Evolutionary conservation across 2,888 invertebrate species (phyloP).

Genomic region (Allacma fusca): DNA sequence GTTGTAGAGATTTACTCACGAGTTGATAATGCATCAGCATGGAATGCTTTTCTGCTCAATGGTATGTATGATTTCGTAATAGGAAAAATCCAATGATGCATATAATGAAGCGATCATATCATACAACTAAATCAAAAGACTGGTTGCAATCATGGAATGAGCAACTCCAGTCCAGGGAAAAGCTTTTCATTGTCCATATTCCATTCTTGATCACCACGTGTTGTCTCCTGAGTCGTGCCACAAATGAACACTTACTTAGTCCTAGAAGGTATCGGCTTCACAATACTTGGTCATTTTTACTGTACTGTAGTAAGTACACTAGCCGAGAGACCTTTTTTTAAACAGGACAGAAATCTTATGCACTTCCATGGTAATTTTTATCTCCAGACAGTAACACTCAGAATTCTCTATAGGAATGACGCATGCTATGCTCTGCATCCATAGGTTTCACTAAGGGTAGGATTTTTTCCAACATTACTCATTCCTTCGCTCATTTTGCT

Average conservation of each 20-base stretch:
- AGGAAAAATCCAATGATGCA: not conserved
- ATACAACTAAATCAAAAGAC: constrained; percentile 16
- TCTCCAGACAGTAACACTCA: too few species aligned
- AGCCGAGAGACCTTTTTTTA: too few species aligned
- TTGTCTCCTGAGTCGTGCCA: constrained; percentile 39
- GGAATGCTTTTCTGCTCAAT: not conserved
- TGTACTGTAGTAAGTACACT: too few species aligned
- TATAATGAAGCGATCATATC: constrained; percentile 16
- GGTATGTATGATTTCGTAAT: not conserved
- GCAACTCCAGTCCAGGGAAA: constrained; percentile 22
- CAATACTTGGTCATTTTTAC: not conserved
- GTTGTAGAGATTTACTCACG: too few species aligned
- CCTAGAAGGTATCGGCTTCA: not conserved
- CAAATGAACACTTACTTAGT: constrained; percentile 32
- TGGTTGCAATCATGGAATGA: not conserved
- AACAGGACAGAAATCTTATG: too few species aligned
- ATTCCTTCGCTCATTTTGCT: not conserved
- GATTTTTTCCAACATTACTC: not conserved
- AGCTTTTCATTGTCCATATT: constrained; percentile 40
- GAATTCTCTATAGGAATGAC: too few species aligned
- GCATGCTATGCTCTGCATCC: too few species aligned
- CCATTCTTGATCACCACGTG: constrained; percentile 43
- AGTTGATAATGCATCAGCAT: not conserved
- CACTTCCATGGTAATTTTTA: too few species aligned
- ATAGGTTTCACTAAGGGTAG: too few species aligned